Evolutionary conservation across 2,113 vertebrate species (phyloP).

Genomic region (human (Homo sapiens)): DNA sequence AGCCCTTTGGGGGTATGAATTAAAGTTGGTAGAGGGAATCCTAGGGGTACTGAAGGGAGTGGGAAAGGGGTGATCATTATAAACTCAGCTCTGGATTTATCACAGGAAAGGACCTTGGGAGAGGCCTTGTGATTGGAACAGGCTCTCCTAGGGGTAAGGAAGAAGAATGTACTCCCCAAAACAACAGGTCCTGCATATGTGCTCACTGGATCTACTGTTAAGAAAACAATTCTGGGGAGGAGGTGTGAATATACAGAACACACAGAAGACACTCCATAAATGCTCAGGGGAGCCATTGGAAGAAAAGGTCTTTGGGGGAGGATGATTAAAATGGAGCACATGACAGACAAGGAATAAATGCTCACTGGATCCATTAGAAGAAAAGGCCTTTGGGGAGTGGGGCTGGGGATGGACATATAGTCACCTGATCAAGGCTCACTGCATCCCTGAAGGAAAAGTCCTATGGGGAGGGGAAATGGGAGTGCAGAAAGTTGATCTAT

Average conservation of each 20-base stretch:
- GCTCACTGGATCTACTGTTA: neutral
- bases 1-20: neutral
- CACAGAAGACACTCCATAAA: constrained; percentile 32
- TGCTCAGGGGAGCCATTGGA: neutral
- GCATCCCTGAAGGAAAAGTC: constrained; percentile 7
- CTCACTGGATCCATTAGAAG: neutral
- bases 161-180: neutral
- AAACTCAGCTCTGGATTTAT: constrained; percentile 19
- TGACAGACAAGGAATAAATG: neutral
- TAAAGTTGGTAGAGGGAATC: constrained; percentile 37
- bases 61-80: neutral
- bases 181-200: constrained; percentile 30
- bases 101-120: neutral
- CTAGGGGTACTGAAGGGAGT: neutral
- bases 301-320: constrained; percentile 1
- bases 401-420: neutral
- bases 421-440: neutral
- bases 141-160: neutral
- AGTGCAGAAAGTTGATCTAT: constrained; percentile 30
- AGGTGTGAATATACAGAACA: neutral
- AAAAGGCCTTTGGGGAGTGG: neutral
- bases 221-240: constrained; percentile 21
- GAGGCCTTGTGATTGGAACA: constrained; percentile 6
- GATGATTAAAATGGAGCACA: constrained; percentile 16
- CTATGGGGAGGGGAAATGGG: neutral